phyloP scores from a whole-genome alignment of 2,113 vertebrate genomes.

The Nycticebus coucang region DNA sequence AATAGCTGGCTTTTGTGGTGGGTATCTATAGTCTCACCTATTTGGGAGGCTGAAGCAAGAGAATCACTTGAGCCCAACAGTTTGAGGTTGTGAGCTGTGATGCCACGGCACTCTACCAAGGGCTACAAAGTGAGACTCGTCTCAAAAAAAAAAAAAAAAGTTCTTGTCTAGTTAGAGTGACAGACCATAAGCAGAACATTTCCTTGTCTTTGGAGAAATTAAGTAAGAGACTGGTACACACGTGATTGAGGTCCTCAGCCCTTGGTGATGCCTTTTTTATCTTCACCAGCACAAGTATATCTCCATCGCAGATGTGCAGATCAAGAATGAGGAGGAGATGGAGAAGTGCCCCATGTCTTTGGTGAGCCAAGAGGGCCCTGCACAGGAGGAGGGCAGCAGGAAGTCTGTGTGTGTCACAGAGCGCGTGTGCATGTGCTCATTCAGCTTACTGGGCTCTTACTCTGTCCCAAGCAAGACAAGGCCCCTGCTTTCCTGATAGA shows the following conservation, averaged over 20 bases:
- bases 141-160: background rate
- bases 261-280: conserved; percentile 50
- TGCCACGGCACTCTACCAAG: too few relatives aligned
- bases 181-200: background rate
- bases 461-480: background rate
- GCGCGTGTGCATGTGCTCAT: background rate
- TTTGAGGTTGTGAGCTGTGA: too few relatives aligned
- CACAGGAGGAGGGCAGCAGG: background rate
- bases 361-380: conserved; percentile 84
- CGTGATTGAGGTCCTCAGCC: background rate
- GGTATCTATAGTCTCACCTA: too few relatives aligned
- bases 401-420: background rate
- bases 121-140: too few relatives aligned
- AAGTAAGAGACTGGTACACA: background rate
- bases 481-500: background rate
- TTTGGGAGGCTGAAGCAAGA: too few relatives aligned
- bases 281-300: conserved; percentile 94
- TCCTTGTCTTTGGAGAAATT: background rate
- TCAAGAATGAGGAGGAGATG: conserved; percentile 94
- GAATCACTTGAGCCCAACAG: too few relatives aligned
- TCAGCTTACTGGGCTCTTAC: background rate
- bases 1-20: too few relatives aligned
- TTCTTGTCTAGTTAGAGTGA: background rate
- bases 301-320: conserved; percentile 96
- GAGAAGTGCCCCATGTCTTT: conserved; percentile 96